Evolutionary conservation across 2,888 invertebrate genomes (phyloP).

Genomic region (Bellardia pandia): DNA sequence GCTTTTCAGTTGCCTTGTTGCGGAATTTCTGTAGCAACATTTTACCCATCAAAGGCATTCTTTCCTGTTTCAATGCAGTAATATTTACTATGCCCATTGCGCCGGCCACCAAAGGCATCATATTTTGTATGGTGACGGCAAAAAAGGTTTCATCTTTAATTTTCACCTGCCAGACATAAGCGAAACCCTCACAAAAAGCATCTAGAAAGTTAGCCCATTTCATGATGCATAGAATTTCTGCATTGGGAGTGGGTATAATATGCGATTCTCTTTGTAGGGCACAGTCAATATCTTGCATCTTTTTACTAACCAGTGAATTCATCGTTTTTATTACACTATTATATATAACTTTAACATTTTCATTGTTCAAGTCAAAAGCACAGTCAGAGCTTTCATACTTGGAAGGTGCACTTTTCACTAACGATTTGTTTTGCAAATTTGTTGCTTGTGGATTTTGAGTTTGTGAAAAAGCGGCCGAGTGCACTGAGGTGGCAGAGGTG

Average conservation of each 20-base stretch:
- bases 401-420: background rate
- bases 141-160: slow-evolving; percentile 77
- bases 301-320: slow-evolving; percentile 82
- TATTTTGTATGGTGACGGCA: slow-evolving; percentile 80
- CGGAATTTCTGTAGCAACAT: slow-evolving; percentile 78
- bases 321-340: slow-evolving; percentile 81
- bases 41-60: slow-evolving; percentile 79
- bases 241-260: slow-evolving; percentile 80
- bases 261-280: slow-evolving; percentile 81
- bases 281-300: slow-evolving; percentile 83
- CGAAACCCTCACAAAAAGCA: slow-evolving; percentile 79
- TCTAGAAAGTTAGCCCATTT: slow-evolving; percentile 82
- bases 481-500: slow-evolving; percentile 54
- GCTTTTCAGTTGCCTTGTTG: slow-evolving; percentile 76
- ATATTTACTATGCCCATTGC: slow-evolving; percentile 81
- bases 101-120: slow-evolving; percentile 81
- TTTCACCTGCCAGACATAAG: slow-evolving; percentile 82
- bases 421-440: background rate
- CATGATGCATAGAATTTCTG: slow-evolving; percentile 82
- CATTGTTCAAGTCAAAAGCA: slow-evolving; percentile 44
- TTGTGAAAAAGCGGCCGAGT: slow-evolving; percentile 62
- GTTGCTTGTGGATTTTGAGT: slow-evolving; percentile 25
- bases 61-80: slow-evolving; percentile 75
- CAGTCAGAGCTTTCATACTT: slow-evolving; percentile 1
- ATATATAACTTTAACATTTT: slow-evolving; percentile 76